A percentile compares a stretch with the other conserved stretches of the same genome.
Conservation (phyloP, 2,797 vertebrate genomes). For the Oophaga sylvatica region DNA sequence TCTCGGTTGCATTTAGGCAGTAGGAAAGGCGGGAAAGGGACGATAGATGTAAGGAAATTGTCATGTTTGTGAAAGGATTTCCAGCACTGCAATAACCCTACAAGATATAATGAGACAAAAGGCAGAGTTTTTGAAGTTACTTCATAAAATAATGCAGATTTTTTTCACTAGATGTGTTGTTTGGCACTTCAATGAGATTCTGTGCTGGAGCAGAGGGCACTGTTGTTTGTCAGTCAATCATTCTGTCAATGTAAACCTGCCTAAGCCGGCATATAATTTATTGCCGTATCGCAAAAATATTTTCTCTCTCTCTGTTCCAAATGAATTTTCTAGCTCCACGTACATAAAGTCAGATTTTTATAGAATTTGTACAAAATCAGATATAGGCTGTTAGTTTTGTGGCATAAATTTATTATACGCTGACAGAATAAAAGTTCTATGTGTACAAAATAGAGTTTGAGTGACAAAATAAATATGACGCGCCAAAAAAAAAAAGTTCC, state of each 20-base stretch:
- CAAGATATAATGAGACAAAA: not conserved
- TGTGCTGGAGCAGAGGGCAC: slow-evolving; percentile 1
- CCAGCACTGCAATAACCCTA: not conserved
- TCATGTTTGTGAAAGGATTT: not conserved
- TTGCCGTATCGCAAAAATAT: not conserved
- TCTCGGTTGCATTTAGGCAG: not conserved
- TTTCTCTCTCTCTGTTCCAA: not conserved
- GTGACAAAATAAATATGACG: not conserved
- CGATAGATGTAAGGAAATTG: not conserved
- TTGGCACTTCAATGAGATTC: not conserved
- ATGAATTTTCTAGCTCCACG: not conserved
- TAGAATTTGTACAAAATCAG: not conserved
- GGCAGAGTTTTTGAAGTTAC: not conserved
- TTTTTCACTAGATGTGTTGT: not conserved
- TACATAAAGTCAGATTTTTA: not conserved
- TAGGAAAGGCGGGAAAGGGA: not conserved
- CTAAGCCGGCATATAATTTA: not conserved
- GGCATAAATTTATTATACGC: not conserved
- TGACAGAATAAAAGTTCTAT: not conserved
- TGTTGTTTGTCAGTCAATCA: slow-evolving; percentile 28
- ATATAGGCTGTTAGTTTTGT: not conserved
- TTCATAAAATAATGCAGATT: slow-evolving; percentile 18
- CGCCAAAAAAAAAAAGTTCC: too few relatives aligned
- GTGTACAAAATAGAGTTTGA: not conserved
- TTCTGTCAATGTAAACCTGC: not conserved